A percentile compares a stretch with the other conserved stretches of the same genome.
phyloP scores from a whole-genome alignment of 1,140 invertebrate species.

The Whitmania pigra region DNA sequence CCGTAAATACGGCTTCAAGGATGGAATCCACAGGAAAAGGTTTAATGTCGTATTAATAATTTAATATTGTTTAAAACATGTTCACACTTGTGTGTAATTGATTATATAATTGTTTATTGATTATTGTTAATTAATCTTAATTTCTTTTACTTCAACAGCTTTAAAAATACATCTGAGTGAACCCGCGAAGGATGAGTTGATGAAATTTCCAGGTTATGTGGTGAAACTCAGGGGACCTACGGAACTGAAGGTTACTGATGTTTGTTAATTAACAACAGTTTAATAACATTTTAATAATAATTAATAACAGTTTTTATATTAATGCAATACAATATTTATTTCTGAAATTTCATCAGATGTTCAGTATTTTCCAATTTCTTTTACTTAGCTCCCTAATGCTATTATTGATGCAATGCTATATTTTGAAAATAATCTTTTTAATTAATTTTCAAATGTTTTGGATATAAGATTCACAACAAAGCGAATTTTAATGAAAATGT shows the following conservation, averaged over 20 bases:
- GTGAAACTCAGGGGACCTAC: neutral
- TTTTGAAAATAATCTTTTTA: too few relatives aligned
- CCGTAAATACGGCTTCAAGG: constrained; percentile 13
- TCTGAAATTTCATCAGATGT: neutral
- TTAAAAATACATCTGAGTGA: neutral
- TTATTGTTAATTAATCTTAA: too few relatives aligned
- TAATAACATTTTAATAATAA: too few relatives aligned
- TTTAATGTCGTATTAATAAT: neutral
- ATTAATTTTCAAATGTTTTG: too few relatives aligned
- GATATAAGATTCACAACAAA: too few relatives aligned
- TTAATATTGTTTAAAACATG: too few relatives aligned
- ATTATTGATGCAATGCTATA: too few relatives aligned
- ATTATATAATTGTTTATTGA: too few relatives aligned
- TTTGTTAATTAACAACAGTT: constrained; percentile 42
- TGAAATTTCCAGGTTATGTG: constrained; percentile 4
- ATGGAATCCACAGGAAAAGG: constrained; percentile 14
- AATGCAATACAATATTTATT: too few relatives aligned
- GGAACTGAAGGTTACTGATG: neutral
- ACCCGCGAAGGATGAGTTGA: neutral
- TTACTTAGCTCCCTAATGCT: too few relatives aligned
- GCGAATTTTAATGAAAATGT: too few relatives aligned
- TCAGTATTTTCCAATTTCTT: constrained; percentile 52
- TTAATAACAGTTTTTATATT: neutral
- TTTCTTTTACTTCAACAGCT: neutral
- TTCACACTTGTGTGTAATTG: too few relatives aligned